Evolutionary conservation across 2,888 invertebrate species (phyloP), one percentile per base, ranked within the genome.

Genomic region (Epinotia bilunana): DNA sequence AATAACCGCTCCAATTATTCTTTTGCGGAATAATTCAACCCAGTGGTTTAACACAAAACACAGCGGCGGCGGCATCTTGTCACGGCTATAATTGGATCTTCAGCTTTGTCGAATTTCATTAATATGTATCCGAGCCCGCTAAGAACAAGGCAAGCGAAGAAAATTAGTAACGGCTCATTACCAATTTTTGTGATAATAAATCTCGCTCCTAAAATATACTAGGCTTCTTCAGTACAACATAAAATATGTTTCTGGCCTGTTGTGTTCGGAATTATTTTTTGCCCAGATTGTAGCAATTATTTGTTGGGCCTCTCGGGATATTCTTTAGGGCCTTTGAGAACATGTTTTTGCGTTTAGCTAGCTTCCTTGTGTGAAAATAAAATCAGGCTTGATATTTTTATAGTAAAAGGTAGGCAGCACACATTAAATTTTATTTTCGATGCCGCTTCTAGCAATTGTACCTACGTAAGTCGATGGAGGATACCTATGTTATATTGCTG

Each of bases 91-190:
- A 23, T 28, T 23, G n/a, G 43, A 58, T 58, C 23, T 58, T 68
- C 53, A 53, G 11, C 64, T 49, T 13, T 13, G 28, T 12, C 18
- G 39, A 20, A 57, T 46, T 18, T 55, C 68, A 73, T 68, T 55
- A 73, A 62, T 62, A 55, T 55, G 33, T 67, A 67, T 49, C 58
- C 20, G 20, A 61, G 67, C 61, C 61, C 33, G 6, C 43, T 64
- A 60, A 74, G n/a, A 64, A 70, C 46, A 70, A 53, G 58, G 23
- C 33, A 33, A 58, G 39, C 74, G 58, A 53, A 64, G 74, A 70
- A 74, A 70, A 71, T 74, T 74, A 71, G 74, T 74, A 64, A 74
- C 74, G 74, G 60, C 70, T 74, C 70, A 74, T 74, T 74, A 74
- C 70, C 74, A 71, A 71, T 70, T 74, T 65, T 71, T 60, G 70